Conservation (phyloP, 2,113 vertebrate genomes). For the Pelvicachromis taeniatus region DNA sequence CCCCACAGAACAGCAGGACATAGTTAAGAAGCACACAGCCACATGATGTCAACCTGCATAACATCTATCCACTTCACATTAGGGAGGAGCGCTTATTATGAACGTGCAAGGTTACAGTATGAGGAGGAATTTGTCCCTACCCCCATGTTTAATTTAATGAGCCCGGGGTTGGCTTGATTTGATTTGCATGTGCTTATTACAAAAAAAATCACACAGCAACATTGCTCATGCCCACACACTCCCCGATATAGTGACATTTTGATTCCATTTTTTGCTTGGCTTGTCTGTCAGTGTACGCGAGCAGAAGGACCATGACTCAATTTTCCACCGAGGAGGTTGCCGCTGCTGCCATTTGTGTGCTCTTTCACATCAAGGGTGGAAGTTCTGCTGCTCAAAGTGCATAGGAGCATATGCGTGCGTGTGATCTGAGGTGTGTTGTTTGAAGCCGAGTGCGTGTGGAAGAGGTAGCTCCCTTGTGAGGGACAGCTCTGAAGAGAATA, state of each 20-base stretch:
- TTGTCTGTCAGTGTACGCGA: conserved; percentile 32
- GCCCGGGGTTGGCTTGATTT: conserved; percentile 28
- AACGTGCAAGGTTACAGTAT: conserved; percentile 39
- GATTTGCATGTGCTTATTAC: conserved; percentile 56
- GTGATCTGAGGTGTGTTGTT: conserved; percentile 42
- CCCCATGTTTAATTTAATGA: conserved; percentile 58
- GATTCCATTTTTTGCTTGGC: conserved; percentile 48
- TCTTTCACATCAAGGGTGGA: conserved; percentile 14
- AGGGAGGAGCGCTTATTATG: conserved; percentile 17
- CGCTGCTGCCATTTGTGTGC: conserved; percentile 27
- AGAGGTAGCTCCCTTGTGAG: conserved; percentile 17
- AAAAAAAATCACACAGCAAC: not conserved
- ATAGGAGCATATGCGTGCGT: not conserved
- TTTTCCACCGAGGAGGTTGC: conserved; percentile 40
- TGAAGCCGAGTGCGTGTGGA: conserved; percentile 16
- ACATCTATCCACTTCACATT: conserved; percentile 9
- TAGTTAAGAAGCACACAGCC: not conserved
- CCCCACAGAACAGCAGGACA: not conserved
- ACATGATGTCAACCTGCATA: not conserved
- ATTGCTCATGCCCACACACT: conserved; percentile 26
- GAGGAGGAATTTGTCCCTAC: conserved; percentile 37
- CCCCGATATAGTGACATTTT: conserved; percentile 40
- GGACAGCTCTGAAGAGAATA: conserved; percentile 44
- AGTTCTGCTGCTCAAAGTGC: not conserved
- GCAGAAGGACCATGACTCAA: conserved; percentile 55